Evolutionary conservation across 2,888 invertebrate genomes (phyloP).

Genomic region (Drosophila buzzatii): DNA sequence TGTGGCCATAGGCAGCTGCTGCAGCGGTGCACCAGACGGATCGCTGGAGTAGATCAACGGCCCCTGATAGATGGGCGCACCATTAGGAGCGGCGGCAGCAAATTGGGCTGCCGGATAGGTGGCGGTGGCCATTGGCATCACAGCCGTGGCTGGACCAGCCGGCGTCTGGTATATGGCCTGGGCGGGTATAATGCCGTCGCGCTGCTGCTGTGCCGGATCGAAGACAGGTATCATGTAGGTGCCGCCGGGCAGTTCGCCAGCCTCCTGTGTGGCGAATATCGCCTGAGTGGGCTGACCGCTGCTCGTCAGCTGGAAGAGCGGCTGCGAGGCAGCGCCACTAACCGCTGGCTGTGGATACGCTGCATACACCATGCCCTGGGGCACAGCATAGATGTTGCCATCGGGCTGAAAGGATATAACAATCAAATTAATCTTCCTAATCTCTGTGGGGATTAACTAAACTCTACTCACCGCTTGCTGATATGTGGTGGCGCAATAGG

Average conservation of each 20-base stretch:
- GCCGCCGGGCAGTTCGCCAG: conserved; percentile 83
- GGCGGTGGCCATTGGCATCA: conserved; percentile 83
- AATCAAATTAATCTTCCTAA: background rate
- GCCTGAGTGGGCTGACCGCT: conserved; percentile 68
- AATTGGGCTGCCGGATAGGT: conserved; percentile 84
- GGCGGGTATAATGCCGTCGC: conserved; percentile 81
- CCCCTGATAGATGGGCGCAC: conserved; percentile 84
- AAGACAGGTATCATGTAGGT: conserved; percentile 85
- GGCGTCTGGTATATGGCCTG: conserved; percentile 83
- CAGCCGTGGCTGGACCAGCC: conserved; percentile 75
- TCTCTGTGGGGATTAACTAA: no score
- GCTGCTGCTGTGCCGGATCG: conserved; percentile 83
- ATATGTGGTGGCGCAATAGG: conserved; percentile 85
- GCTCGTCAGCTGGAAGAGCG: conserved; percentile 67
- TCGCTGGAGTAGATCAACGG: conserved; percentile 85
- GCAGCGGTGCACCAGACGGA: conserved; percentile 82
- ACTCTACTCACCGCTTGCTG: conserved; percentile 83
- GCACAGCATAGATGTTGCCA: conserved; percentile 85
- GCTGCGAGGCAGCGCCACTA: conserved; percentile 61
- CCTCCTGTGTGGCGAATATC: conserved; percentile 70
- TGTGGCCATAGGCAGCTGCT: conserved; percentile 84
- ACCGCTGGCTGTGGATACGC: conserved; percentile 83
- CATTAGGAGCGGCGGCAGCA: conserved; percentile 75
- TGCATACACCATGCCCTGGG: conserved; percentile 85
- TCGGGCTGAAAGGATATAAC: conserved; percentile 77